phyloP scores from a whole-genome alignment of 2,888 invertebrate genomes.

The Oscheius sp. region DNA sequence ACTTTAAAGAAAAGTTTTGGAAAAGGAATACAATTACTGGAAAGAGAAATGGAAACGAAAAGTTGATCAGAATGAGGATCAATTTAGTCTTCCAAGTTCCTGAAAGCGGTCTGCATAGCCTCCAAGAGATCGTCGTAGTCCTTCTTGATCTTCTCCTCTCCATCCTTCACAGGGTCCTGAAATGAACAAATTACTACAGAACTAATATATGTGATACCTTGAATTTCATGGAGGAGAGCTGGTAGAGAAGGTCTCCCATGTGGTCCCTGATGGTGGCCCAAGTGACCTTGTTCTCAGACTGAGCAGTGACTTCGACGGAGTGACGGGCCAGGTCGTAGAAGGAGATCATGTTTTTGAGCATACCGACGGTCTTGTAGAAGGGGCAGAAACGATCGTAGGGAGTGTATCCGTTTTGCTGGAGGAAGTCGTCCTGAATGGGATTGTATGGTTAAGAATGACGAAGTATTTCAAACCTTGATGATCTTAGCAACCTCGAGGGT shows the following conservation, averaged over 20 bases:
- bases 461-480: slow-evolving; percentile 78
- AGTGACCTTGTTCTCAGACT: slow-evolving; percentile 92
- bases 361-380: slow-evolving; percentile 99
- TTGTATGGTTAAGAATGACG: not conserved
- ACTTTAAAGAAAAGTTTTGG: not conserved
- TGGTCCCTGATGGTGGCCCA: slow-evolving; percentile 90
- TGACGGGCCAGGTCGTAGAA: slow-evolving; percentile 98
- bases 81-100: slow-evolving; percentile 89
- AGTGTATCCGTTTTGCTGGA: slow-evolving; percentile 94
- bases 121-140: slow-evolving; percentile 97
- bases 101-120: slow-evolving; percentile 85
- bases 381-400: slow-evolving; percentile 89
- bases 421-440: slow-evolving; percentile 95
- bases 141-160: slow-evolving; percentile 94
- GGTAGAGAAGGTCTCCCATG: slow-evolving; percentile 94
- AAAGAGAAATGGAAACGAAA: slow-evolving; percentile 6
- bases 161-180: slow-evolving; percentile 96
- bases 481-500: slow-evolving; percentile 91
- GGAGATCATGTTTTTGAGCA: slow-evolving; percentile 96
- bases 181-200: slow-evolving; percentile 13
- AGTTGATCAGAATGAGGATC: slow-evolving; percentile 4
- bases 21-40: slow-evolving; percentile 19
- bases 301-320: slow-evolving; percentile 96
- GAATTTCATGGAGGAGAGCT: slow-evolving; percentile 98
- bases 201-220: slow-evolving; percentile 80